A percentile compares a stretch with the other conserved stretches of the same genome.
phyloP scores from a whole-genome alignment of 30 jellyfish, hydroid and myxozoan genomes.

The Rhopilema esculentum region DNA sequence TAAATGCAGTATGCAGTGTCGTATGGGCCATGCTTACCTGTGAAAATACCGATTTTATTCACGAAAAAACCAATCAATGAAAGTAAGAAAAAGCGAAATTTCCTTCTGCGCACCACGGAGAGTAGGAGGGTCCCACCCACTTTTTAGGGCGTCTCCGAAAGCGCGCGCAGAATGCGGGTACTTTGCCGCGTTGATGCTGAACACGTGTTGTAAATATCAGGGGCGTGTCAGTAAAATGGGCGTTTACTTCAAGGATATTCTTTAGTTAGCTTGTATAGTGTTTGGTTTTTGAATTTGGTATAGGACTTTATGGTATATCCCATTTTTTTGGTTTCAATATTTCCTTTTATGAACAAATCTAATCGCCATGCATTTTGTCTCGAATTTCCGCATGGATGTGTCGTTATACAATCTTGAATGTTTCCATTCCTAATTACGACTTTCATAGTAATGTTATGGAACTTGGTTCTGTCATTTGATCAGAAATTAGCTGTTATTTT shows the following conservation, averaged over 20 bases:
- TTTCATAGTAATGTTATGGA: too few relatives aligned
- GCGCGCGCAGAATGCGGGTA: too few relatives aligned
- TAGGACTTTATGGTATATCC: too few relatives aligned
- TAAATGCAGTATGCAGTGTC: not conserved
- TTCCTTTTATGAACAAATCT: not conserved
- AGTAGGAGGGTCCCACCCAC: slow-evolving; percentile 36
- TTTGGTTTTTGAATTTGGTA: too few relatives aligned
- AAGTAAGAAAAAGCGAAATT: not conserved
- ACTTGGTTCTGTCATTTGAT: too few relatives aligned
- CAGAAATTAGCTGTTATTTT: not conserved
- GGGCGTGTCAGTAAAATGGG: not conserved
- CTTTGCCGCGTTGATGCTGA: not conserved
- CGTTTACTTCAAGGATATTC: not conserved
- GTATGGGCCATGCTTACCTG: not conserved
- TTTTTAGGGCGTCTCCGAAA: slow-evolving; percentile 15
- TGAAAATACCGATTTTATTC: not conserved
- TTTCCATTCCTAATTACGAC: too few relatives aligned
- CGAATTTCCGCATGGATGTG: not conserved
- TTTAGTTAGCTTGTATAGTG: too few relatives aligned
- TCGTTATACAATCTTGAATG: not conserved
- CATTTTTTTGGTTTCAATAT: too few relatives aligned
- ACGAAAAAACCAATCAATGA: not conserved
- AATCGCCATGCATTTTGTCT: too few relatives aligned
- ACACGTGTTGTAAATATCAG: not conserved
- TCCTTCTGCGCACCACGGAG: not conserved